Conservation (phyloP, 2,797 vertebrate species). For the Ptychobarbus kaznakovi region DNA sequence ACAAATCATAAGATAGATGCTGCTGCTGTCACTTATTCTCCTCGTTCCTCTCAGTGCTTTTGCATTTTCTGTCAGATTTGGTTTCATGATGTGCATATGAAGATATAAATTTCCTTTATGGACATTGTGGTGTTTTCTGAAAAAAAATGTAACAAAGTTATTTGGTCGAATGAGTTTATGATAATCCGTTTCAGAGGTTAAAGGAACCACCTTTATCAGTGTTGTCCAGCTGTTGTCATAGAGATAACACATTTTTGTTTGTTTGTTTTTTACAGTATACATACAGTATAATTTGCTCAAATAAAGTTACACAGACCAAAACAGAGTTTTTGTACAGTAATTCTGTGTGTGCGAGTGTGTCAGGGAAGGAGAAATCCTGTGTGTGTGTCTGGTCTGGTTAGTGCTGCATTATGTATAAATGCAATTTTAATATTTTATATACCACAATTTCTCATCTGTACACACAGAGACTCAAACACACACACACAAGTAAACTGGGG, state of each 20-base stretch:
- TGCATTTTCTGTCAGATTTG: slow-evolving; percentile 31
- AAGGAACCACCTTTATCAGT: slow-evolving; percentile 20
- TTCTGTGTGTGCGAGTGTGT: slow-evolving; percentile 26
- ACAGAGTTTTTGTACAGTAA: slow-evolving; percentile 21
- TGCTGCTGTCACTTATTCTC: slow-evolving; percentile 41
- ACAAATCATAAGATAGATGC: slow-evolving; percentile 35
- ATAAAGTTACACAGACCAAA: slow-evolving; percentile 95
- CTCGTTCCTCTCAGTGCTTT: slow-evolving; percentile 36
- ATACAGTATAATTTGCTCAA: slow-evolving; percentile 91
- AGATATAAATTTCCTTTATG: slow-evolving; percentile 24
- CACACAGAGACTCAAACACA: slow-evolving; percentile 17
- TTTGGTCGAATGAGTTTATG: slow-evolving; percentile 19
- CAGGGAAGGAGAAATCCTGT: neutral
- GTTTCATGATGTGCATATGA: slow-evolving; percentile 29
- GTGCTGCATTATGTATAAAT: slow-evolving; percentile 58
- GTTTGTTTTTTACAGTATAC: slow-evolving; percentile 89
- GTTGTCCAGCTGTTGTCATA: slow-evolving; percentile 75
- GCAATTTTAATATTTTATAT: slow-evolving; percentile 55
- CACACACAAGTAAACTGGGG: slow-evolving; percentile 45
- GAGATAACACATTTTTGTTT: slow-evolving; percentile 70
- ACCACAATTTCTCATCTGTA: slow-evolving; percentile 39
- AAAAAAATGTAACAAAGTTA: neutral
- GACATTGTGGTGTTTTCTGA: slow-evolving; percentile 45
- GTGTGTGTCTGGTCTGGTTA: slow-evolving; percentile 37
- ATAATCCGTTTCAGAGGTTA: slow-evolving; percentile 6